A percentile compares a stretch with the other conserved stretches of the same genome.
Evolutionary conservation across 2,113 vertebrate species (phyloP).

Genomic region (Meleagris gallopavo): DNA sequence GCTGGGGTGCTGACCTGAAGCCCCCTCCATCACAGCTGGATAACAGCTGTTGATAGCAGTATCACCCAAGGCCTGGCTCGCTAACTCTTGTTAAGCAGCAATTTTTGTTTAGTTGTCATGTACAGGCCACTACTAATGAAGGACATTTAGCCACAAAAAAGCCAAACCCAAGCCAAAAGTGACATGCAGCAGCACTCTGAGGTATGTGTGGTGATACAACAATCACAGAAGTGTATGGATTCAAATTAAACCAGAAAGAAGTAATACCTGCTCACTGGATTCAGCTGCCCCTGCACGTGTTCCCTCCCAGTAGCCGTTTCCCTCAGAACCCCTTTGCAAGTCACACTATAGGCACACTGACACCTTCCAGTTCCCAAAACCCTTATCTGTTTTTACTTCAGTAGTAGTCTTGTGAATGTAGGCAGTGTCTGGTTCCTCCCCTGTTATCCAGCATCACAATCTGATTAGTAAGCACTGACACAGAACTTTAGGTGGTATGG

Average conservation of each 20-base stretch:
- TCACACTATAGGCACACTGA: not conserved
- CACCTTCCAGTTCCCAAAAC: not conserved
- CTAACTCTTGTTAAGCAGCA: not conserved
- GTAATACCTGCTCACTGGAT: not conserved
- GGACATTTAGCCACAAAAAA: not conserved
- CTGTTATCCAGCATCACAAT: not conserved
- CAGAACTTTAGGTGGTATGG: not conserved
- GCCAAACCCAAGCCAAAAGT: not conserved
- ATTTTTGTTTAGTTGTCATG: fast-evolving
- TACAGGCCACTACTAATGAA: not conserved
- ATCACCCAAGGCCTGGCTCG: not conserved
- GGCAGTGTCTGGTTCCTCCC: not conserved
- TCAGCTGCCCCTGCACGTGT: not conserved
- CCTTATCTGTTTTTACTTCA: not conserved
- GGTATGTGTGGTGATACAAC: fast-evolving
- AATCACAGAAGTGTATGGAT: not conserved
- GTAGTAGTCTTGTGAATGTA: fast-evolving
- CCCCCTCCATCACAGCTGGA: not conserved
- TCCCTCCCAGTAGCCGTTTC: not conserved
- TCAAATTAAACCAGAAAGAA: not conserved
- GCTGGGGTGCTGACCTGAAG: not conserved
- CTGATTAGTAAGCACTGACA: not conserved
- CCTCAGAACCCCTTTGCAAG: not conserved
- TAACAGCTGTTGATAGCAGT: not conserved
- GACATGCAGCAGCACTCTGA: not conserved